Evolutionary conservation across 2,888 invertebrate species (phyloP), one percentile per base, ranked within the genome.

Genomic region (Amiota minor): DNA sequence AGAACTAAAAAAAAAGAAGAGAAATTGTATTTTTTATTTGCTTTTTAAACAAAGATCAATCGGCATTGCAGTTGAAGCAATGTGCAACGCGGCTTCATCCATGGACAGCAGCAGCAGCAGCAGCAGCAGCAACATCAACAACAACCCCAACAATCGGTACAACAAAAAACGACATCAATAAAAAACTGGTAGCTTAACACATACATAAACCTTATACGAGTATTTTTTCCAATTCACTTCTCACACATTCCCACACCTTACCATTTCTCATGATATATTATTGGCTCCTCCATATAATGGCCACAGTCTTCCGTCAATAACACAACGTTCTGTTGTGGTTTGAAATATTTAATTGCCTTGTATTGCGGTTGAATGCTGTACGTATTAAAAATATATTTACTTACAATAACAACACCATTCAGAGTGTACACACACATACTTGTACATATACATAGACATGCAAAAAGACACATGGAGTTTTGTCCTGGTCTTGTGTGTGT

Each of bases 271-370:
- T 23, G 1, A 3, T 23, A 23, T 23, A 23, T 23, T 1, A 1
- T n/a, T n/a, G n/a, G 23, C 23, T 23, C 23, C 35, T 35, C 35
- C 35, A 35, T 35, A 35, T 35, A 68, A 68, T 49, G 35, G 56
- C 45, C 18, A 65, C 49, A 61, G 45, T 16, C 46, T 72, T 74
- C 46, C 65, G 35, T 70, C 70, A 71, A 35, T 49, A 45, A 45
- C 61, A 53, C 53, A 64, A 62, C 56, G 62, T 67, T 61, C 20
- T 72, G 67, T 46, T 75, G 77, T 72, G 82, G 81, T 75, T 83
- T 77, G 85, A 86, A 87, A 86, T 87, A 87, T 87, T 86, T 86
- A 86, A 86, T 86, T 86, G 86, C 87, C 86, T 87, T 87, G 86
- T 85, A 87, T 87, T 86, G 86, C 85, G 87, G 86, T 87, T 84